These are phyloP conservation scores for Aphelinus certus DNA, from an alignment of 1,140 invertebrate species.

Conservation along the genomic window DNA sequence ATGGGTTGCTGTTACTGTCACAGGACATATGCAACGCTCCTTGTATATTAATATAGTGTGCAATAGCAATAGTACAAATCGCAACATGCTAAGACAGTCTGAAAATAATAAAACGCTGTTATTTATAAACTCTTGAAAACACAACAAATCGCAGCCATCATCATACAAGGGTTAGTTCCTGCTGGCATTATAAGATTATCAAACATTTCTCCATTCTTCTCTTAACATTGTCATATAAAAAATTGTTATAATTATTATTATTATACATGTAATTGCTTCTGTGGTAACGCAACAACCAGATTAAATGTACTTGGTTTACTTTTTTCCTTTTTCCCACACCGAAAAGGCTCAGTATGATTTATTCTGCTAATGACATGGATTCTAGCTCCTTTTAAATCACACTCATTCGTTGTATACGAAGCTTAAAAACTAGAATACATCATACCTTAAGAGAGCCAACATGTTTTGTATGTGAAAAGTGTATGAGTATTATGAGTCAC, in stretches of 20 bases:
- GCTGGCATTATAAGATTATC: conserved; percentile 55
- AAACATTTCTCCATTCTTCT: conserved; percentile 46
- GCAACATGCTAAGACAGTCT: conserved; percentile 62
- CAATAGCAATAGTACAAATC: conserved; percentile 53
- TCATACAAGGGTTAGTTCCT: conserved; percentile 59
- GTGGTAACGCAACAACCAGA: conserved; percentile 48
- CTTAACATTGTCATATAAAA: conserved; percentile 54
- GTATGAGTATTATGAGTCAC: conserved; percentile 3
- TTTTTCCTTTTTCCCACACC: conserved; percentile 15
- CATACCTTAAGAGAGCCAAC: conserved; percentile 20
- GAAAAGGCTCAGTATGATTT: conserved; percentile 45
- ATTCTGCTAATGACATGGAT: conserved; percentile 37
- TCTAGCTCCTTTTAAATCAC: conserved; percentile 21
- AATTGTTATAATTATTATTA: conserved; percentile 22
- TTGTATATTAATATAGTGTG: conserved; percentile 45
- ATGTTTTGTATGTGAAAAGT: neutral
- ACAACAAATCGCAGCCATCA: conserved; percentile 61
- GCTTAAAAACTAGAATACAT: conserved; percentile 21
- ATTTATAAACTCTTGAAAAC: conserved; percentile 63
- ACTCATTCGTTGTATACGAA: conserved; percentile 27
- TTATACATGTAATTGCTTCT: conserved; percentile 41
- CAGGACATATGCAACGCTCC: no score
- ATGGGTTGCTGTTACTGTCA: no score
- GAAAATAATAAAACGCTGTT: conserved; percentile 60
- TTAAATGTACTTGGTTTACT: conserved; percentile 45